A percentile compares a stretch with the other conserved stretches of the same genome.
phyloP scores from a whole-genome alignment of 2,797 vertebrate species.

The Lagothrix lagotricha region DNA sequence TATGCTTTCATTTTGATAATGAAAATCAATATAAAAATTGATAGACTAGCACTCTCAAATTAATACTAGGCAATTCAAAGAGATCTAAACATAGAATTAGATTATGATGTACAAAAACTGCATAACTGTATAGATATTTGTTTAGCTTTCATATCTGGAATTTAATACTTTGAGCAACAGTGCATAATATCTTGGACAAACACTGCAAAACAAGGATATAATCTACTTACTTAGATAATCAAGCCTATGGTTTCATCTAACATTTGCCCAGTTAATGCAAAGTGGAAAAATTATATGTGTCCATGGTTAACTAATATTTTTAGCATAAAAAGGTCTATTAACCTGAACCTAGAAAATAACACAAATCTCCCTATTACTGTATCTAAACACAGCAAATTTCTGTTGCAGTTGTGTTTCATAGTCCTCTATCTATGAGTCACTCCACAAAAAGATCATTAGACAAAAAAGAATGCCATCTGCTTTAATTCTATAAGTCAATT shows the following conservation, averaged over 20 bases:
- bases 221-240: not conserved
- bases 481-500: conserved; percentile 36
- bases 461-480: conserved; percentile 43
- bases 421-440: not conserved
- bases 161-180: not conserved
- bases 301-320: not conserved
- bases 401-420: not conserved
- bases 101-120: not conserved
- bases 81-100: conserved; percentile 2
- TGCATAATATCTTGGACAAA: not conserved
- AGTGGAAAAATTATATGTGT: not conserved
- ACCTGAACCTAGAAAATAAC: not conserved
- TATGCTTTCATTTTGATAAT: conserved; percentile 63
- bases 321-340: not conserved
- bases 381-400: not conserved
- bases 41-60: conserved; percentile 55
- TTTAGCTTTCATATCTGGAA: not conserved
- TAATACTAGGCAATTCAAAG: conserved; percentile 18
- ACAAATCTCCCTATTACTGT: not conserved
- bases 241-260: not conserved
- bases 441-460: not conserved
- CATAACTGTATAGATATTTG: not conserved
- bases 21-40: conserved; percentile 76
- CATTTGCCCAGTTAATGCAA: not conserved
- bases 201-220: not conserved